Conservation (phyloP, 1,140 invertebrate genomes). For the Cryptotermes secundus region DNA sequence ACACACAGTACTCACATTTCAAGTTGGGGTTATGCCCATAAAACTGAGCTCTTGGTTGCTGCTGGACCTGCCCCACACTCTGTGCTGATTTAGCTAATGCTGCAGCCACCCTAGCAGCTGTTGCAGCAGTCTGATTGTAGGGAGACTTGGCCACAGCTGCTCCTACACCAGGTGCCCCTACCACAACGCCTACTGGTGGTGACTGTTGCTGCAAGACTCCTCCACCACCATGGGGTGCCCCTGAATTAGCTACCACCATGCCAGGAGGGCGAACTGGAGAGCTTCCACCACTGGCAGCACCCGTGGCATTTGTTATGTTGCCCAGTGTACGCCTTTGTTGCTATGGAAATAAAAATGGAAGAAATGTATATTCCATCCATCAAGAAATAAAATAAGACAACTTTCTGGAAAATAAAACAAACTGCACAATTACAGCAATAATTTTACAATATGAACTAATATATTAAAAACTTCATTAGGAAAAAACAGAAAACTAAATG, state of each 20-base stretch:
- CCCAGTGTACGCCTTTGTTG: constrained; percentile 50
- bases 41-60: constrained; percentile 61
- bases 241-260: constrained; percentile 30
- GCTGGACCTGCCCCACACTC: constrained; percentile 26
- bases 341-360: not conserved
- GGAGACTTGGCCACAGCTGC: constrained; percentile 24
- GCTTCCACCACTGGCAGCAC: not conserved
- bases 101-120: constrained; percentile 30
- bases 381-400: too few species aligned
- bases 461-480: too few species aligned
- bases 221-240: not conserved
- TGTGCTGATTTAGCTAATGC: constrained; percentile 32
- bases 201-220: not conserved
- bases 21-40: constrained; percentile 85
- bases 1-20: constrained; percentile 55
- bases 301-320: constrained; percentile 51
- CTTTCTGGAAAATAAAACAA: too few species aligned
- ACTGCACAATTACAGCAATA: too few species aligned
- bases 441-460: too few species aligned
- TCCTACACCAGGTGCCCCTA: constrained; percentile 6
- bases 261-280: constrained; percentile 45
- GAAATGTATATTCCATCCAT: not conserved
- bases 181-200: not conserved
- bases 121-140: constrained; percentile 28
- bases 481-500: too few species aligned